Evolutionary conservation across 64 coral and sea anemone genomes (phyloP).

Genomic region (Pocillopora verrucosa): DNA sequence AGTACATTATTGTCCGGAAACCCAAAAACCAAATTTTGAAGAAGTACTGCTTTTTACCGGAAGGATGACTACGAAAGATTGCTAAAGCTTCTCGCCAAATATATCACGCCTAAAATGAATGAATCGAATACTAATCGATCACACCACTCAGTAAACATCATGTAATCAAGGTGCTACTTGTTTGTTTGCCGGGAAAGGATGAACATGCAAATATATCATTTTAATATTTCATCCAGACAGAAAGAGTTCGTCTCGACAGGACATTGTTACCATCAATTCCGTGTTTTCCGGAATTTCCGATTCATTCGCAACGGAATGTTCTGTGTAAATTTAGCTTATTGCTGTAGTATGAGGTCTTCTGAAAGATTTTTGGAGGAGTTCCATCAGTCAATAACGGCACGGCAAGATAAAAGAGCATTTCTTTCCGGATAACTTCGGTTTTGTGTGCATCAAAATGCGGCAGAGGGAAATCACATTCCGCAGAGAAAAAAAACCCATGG

Average conservation of each 20-base stretch:
- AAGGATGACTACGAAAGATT: too few relatives aligned
- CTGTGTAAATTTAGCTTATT: neutral
- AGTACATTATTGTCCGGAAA: too few relatives aligned
- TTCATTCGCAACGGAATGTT: neutral
- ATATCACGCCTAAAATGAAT: too few relatives aligned
- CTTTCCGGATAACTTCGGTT: neutral
- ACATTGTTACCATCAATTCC: neutral
- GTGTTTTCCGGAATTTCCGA: neutral
- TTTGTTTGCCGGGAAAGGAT: neutral
- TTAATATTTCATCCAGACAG: neutral
- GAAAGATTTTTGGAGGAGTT: neutral
- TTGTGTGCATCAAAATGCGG: neutral
- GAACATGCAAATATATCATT: neutral
- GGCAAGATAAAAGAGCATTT: neutral
- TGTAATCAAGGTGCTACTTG: too few relatives aligned
- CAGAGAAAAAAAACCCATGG: too few relatives aligned
- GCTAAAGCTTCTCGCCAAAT: too few relatives aligned
- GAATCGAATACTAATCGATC: too few relatives aligned
- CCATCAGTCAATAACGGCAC: neutral
- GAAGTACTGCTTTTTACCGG: too few relatives aligned
- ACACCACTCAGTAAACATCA: too few relatives aligned
- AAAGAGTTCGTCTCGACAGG: neutral
- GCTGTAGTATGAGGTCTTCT: neutral
- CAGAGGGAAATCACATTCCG: too few relatives aligned
- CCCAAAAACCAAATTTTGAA: too few relatives aligned